These are phyloP conservation scores for Drosophila nigricruria DNA, from an alignment of 2,888 invertebrate species.

Conservation along the genomic window DNA sequence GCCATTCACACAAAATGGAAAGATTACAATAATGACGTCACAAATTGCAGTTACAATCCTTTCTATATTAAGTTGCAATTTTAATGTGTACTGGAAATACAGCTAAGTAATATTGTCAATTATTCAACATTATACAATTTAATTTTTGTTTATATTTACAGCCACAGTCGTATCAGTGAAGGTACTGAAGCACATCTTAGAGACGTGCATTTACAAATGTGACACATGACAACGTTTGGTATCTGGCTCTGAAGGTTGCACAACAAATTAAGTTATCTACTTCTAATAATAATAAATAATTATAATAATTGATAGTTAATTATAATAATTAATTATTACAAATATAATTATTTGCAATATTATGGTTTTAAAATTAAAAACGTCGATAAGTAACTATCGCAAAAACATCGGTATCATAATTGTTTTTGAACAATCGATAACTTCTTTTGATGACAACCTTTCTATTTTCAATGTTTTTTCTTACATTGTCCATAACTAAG, in stretches of 20 bases:
- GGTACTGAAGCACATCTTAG: neutral
- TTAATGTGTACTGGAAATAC: neutral
- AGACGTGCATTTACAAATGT: too few relatives aligned
- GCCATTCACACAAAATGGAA: slow-evolving; percentile 42
- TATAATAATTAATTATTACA: too few relatives aligned
- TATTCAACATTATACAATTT: too few relatives aligned
- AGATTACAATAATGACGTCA: slow-evolving; percentile 22
- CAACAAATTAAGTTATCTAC: too few relatives aligned
- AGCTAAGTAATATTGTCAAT: neutral
- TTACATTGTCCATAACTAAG: slow-evolving; percentile 24
- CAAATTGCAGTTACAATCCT: neutral
- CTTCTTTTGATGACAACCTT: neutral
- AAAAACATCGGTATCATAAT: neutral
- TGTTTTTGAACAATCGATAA: slow-evolving; percentile 10
- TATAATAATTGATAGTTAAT: too few relatives aligned
- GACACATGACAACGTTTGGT: neutral
- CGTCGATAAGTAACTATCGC: neutral
- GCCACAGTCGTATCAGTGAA: neutral
- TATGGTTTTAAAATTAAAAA: neutral
- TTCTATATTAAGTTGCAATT: neutral
- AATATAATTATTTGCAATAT: neutral
- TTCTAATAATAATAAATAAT: neutral
- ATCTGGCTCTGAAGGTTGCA: neutral
- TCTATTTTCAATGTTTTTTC: slow-evolving; percentile 7
- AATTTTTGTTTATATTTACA: neutral